These are phyloP conservation scores for Papilio glaucus DNA, from an alignment of 1,140 invertebrate species.

Conservation along the genomic window DNA sequence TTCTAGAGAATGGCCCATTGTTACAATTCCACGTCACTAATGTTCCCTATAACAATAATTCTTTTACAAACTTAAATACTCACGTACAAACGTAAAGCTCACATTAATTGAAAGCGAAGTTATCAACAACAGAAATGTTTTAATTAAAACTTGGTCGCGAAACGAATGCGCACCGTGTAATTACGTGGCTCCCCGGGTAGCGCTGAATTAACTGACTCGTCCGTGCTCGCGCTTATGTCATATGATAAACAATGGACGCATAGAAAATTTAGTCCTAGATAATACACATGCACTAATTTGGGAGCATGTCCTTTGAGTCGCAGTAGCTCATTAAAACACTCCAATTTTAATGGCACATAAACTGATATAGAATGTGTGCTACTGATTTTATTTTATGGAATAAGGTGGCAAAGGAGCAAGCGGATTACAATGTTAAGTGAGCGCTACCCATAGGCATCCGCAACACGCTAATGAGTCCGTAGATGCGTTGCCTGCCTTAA, in stretches of 20 bases:
- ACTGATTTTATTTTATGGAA: not conserved
- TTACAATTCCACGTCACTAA: too few species aligned
- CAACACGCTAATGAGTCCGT: too few species aligned
- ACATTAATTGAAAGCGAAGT: constrained; percentile 15
- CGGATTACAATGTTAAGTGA: too few species aligned
- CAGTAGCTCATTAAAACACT: not conserved
- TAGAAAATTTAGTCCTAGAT: not conserved
- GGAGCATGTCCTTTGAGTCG: not conserved
- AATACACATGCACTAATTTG: not conserved
- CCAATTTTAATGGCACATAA: not conserved
- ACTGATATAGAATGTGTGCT: not conserved
- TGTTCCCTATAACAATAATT: not conserved
- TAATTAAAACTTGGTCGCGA: constrained; percentile 23
- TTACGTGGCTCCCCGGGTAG: constrained; percentile 1
- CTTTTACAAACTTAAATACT: not conserved
- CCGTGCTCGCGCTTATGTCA: not conserved
- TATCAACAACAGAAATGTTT: constrained; percentile 32
- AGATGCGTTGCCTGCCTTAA: too few species aligned
- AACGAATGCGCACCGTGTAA: constrained; percentile 18
- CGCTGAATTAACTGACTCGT: not conserved
- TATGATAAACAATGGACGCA: constrained; percentile 3
- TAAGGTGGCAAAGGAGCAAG: too few species aligned
- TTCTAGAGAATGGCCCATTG: too few species aligned
- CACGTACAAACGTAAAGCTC: constrained; percentile 9
- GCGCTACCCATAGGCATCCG: too few species aligned